These are phyloP conservation scores for Drosophila busckii DNA, from an alignment of 1,140 invertebrate genomes.

Conservation along the genomic window DNA sequence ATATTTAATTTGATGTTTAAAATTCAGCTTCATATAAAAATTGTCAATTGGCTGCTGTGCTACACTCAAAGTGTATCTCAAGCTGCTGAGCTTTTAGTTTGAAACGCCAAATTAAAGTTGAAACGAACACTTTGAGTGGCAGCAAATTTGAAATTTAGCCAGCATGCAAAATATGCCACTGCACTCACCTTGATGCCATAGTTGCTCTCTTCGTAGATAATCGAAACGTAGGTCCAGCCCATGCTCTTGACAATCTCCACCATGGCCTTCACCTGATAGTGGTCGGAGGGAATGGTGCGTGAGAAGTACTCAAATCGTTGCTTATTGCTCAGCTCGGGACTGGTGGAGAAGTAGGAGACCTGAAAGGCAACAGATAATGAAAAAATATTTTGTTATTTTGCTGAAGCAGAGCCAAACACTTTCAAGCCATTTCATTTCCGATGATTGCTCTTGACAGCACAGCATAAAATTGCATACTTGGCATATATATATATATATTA, in stretches of 20 bases:
- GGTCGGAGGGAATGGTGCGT: slow-evolving; percentile 96
- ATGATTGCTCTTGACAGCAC: too few species aligned
- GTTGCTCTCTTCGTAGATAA: slow-evolving; percentile 97
- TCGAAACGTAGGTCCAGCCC: slow-evolving; percentile 96
- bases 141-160: background rate
- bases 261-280: slow-evolving; percentile 96
- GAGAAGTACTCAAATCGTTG: slow-evolving; percentile 97
- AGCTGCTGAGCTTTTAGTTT: too few species aligned
- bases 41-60: too few species aligned
- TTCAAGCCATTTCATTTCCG: slow-evolving; percentile 18
- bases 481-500: too few species aligned
- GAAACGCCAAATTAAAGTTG: too few species aligned
- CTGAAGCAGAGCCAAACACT: too few species aligned
- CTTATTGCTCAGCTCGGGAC: slow-evolving; percentile 95
- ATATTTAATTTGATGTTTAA: too few species aligned
- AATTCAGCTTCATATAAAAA: too few species aligned
- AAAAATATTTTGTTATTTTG: background rate
- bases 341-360: slow-evolving; percentile 98
- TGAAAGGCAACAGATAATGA: slow-evolving; percentile 79
- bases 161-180: background rate
- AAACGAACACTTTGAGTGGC: too few species aligned
- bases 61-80: too few species aligned
- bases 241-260: slow-evolving; percentile 93
- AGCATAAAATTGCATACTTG: too few species aligned
- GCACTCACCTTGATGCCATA: slow-evolving; percentile 94